These are phyloP conservation scores for Catalaphyllia jardinei DNA, from an alignment of 64 coral and sea anemone species.

Conservation along the genomic window DNA sequence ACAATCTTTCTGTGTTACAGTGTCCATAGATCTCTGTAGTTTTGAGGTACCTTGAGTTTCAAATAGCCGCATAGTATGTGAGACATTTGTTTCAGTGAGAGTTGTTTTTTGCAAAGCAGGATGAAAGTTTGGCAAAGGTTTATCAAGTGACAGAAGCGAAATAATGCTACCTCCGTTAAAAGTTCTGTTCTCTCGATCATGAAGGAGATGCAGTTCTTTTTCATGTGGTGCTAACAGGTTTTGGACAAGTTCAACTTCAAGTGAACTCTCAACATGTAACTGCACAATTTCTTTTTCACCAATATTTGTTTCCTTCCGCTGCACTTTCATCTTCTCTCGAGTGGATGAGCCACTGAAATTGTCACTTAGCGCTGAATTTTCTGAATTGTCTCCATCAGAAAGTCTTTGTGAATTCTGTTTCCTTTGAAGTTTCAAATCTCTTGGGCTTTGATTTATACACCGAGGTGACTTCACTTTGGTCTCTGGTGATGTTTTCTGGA, in stretches of 20 bases:
- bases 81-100: background rate
- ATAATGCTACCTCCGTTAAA: slow-evolving; percentile 8
- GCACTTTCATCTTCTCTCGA: background rate
- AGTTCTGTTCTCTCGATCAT: background rate
- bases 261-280: background rate
- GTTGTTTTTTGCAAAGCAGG: background rate
- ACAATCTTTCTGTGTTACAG: background rate
- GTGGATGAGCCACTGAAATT: background rate
- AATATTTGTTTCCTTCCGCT: background rate
- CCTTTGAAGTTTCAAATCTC: background rate
- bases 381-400: slow-evolving; percentile 22
- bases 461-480: background rate
- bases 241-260: slow-evolving; percentile 42
- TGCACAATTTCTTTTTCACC: background rate
- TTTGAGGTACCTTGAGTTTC: slow-evolving; percentile 21
- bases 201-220: background rate
- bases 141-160: background rate
- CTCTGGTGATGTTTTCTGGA: slow-evolving; percentile 60
- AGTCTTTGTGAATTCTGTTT: slow-evolving; percentile 24
- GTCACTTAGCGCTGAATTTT: background rate
- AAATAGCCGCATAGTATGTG: slow-evolving; percentile 20
- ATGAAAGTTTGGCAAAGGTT: background rate
- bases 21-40: background rate
- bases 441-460: background rate
- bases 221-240: slow-evolving; percentile 20